Base-by-base conservation (phyloP, 2,888 invertebrate species). In the Abrostola triplasia region DNA sequence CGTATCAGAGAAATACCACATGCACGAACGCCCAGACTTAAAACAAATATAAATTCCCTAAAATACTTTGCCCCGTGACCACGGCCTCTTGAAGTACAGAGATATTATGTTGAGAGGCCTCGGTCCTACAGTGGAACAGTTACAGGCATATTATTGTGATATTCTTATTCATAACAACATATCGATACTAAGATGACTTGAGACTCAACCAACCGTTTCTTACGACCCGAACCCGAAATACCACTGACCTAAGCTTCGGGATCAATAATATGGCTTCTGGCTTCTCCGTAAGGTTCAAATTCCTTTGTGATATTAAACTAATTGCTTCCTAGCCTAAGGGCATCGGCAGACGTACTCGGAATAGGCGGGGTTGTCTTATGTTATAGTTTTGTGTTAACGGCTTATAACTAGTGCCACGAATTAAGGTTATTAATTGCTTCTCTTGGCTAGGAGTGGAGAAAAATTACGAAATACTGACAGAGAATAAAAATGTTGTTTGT, bases 281-380 rank as follows among this genome's bases (percentile, higher is more conserved):
- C 0, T 8, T 8, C 0, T 5, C 0, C 0, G 2, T 50, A 65
- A 49, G 47, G 72, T 64, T 59, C 5, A 49, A 38, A 49, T 9
- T 76, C n/a, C 6, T 59, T 50, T 38, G 36, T 2, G 12, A 4
- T 37, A n/a, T 44, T 50, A 10, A 59, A 40, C 44, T 78, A 78
- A 80, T 80, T 73, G 70, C 67, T 66, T 70, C 67, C 70, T 67
- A 53, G 72, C 80, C 78, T 64, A 49, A 72, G 72, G 78, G 67
- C 49, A 59, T 60, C 60, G 41, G 54, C 55, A 67, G 50, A 56
- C 44, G 55, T 66, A 77, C 77, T 70, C 65, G 66, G 64, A 67
- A 71, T 51, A 64, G 79, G 79, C 70, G 79, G 65, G 59, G 70
- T 51, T 12, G n/a, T 37, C 44, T 47, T 47, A 47, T 47, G 44